Conservation (phyloP, 2,888 invertebrate species). For the Orchesella flavescens region DNA sequence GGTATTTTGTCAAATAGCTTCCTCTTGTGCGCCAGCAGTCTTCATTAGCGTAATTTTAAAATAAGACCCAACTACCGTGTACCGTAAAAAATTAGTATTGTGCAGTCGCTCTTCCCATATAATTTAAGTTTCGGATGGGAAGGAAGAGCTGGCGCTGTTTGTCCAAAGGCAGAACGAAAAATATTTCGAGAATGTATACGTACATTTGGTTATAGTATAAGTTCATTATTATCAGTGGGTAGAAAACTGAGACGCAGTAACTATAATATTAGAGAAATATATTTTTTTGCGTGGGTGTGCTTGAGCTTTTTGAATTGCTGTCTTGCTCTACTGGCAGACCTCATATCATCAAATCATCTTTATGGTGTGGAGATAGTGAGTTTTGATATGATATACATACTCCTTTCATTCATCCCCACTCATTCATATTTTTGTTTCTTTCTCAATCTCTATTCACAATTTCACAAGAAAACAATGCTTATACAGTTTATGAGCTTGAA, state of each 20-base stretch:
- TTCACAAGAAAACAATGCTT: no score
- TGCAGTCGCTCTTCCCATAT: slow-evolving; percentile 16
- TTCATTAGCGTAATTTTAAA: slow-evolving; percentile 24
- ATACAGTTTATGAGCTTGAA: neutral
- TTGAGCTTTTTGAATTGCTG: neutral
- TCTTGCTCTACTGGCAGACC: neutral
- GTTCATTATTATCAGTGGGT: no score
- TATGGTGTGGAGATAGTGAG: slow-evolving; percentile 12
- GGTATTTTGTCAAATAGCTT: neutral
- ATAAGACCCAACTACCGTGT: slow-evolving; percentile 34
- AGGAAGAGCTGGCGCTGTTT: no score
- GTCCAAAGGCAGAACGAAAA: neutral
- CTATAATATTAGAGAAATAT: no score
- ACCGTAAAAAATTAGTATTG: slow-evolving; percentile 43
- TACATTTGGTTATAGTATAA: neutral
- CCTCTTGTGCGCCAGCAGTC: neutral
- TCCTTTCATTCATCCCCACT: slow-evolving; percentile 22
- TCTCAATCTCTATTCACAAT: no score
- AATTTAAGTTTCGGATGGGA: neutral
- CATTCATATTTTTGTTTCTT: neutral
- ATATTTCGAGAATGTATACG: neutral
- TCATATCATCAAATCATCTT: neutral
- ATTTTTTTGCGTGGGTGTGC: slow-evolving; percentile 34
- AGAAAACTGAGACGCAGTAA: slow-evolving; percentile 20
- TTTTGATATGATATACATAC: slow-evolving; percentile 20